Conservation (phyloP, 2,113 vertebrate species). For the Myotis brandtii region DNA sequence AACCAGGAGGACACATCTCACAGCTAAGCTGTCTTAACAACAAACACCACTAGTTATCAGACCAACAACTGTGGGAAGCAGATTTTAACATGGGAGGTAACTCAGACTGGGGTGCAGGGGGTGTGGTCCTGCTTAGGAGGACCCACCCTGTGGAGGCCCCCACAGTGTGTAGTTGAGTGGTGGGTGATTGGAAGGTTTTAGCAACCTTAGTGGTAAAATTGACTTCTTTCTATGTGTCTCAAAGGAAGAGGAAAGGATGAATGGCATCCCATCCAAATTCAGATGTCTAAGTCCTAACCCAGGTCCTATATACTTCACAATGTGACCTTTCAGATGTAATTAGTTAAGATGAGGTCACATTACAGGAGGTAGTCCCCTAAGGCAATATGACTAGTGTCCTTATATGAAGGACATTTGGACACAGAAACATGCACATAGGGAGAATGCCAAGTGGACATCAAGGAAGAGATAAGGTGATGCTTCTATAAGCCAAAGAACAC, state of each 20-base stretch:
- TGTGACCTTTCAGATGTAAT: not conserved
- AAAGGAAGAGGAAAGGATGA: not conserved
- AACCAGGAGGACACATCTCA: not conserved
- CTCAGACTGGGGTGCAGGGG: not conserved
- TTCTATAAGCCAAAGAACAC: not conserved
- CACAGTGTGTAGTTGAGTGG: fast-evolving
- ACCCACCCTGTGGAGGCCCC: fast-evolving
- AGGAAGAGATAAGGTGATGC: not conserved
- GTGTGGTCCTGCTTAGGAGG: not conserved
- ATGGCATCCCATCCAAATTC: not conserved
- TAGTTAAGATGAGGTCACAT: not conserved
- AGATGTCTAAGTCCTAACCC: not conserved
- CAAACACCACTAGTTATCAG: fast-evolving
- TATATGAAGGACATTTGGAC: too few species aligned
- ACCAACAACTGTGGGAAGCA: not conserved
- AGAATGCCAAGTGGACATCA: not conserved
- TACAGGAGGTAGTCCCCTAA: not conserved
- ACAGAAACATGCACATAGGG: not conserved
- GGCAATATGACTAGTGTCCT: not conserved
- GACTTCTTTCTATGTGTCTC: not conserved
- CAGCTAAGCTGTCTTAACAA: not conserved
- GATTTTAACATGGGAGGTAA: not conserved
- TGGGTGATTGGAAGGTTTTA: too few species aligned
- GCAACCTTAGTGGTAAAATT: not conserved
- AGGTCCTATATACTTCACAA: not conserved